Evolutionary conservation across 2,888 invertebrate species (phyloP).

Genomic region (Nomada goodeniana): DNA sequence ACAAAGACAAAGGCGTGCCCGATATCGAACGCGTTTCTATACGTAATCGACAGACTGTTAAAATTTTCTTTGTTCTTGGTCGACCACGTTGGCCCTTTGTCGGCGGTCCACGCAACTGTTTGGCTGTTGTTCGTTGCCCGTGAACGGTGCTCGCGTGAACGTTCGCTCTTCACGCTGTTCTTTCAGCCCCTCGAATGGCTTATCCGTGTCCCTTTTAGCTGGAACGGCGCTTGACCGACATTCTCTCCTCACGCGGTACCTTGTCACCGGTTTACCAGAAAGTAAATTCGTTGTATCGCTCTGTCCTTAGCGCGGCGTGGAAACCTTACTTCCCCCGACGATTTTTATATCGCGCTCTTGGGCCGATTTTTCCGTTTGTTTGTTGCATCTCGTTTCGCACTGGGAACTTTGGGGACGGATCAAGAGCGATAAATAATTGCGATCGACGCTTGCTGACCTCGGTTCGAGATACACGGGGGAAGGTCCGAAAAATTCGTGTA

Average conservation of each 20-base stretch:
- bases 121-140: constrained; percentile 14
- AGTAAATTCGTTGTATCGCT: neutral
- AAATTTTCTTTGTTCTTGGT: constrained; percentile 46
- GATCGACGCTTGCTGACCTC: too few species aligned
- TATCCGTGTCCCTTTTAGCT: constrained; percentile 34
- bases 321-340: too few species aligned
- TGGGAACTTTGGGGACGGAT: neutral
- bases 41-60: constrained; percentile 51
- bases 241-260: neutral
- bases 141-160: constrained; percentile 10
- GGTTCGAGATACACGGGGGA: too few species aligned
- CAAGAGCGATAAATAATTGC: too few species aligned
- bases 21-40: constrained; percentile 28
- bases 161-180: neutral
- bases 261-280: neutral
- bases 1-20: constrained; percentile 20
- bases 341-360: neutral
- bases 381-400: neutral
- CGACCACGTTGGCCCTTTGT: constrained; percentile 24
- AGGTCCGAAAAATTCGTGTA: too few species aligned
- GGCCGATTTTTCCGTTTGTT: neutral
- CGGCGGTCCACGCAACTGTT: neutral
- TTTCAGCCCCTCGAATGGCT: constrained; percentile 28
- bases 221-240: constrained; percentile 11
- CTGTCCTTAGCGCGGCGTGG: too few species aligned